phyloP scores from a whole-genome alignment of 2,888 invertebrate species.

The Tuta absoluta region DNA sequence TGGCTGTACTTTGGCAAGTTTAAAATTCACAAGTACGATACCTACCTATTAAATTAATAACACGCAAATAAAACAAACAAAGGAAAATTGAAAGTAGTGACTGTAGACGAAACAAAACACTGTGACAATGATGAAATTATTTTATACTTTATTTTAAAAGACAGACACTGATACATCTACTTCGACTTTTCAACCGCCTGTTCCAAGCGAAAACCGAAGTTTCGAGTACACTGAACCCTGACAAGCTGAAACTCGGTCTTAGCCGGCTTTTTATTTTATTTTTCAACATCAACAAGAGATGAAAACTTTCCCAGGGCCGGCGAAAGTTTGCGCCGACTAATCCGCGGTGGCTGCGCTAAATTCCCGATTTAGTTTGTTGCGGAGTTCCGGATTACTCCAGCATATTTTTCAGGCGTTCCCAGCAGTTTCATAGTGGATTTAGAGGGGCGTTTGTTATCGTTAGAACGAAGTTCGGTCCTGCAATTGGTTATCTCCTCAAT shows the following conservation, averaged over 20 bases:
- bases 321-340: slow-evolving; percentile 71
- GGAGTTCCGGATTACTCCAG: slow-evolving; percentile 64
- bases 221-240: slow-evolving; percentile 8
- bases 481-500: slow-evolving; percentile 14
- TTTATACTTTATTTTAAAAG: neutral
- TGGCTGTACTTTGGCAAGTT: too few species aligned
- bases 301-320: slow-evolving; percentile 64
- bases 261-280: slow-evolving; percentile 46
- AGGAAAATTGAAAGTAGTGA: too few species aligned
- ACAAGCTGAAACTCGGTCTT: neutral
- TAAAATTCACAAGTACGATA: too few species aligned
- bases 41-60: too few species aligned
- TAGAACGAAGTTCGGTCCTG: slow-evolving; percentile 53
- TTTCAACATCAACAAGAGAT: slow-evolving; percentile 71
- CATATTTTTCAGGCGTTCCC: slow-evolving; percentile 72
- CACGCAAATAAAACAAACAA: neutral
- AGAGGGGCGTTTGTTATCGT: slow-evolving; percentile 67
- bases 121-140: neutral
- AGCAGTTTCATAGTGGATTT: slow-evolving; percentile 65
- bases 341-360: slow-evolving; percentile 69
- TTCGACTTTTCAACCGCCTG: neutral
- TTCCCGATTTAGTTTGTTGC: slow-evolving; percentile 75
- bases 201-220: neutral
- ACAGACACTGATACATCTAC: neutral
- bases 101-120: too few species aligned